Evolutionary conservation across 2,888 invertebrate genomes (phyloP).

Genomic region (Bursaphelenchus okinawaensis): DNA sequence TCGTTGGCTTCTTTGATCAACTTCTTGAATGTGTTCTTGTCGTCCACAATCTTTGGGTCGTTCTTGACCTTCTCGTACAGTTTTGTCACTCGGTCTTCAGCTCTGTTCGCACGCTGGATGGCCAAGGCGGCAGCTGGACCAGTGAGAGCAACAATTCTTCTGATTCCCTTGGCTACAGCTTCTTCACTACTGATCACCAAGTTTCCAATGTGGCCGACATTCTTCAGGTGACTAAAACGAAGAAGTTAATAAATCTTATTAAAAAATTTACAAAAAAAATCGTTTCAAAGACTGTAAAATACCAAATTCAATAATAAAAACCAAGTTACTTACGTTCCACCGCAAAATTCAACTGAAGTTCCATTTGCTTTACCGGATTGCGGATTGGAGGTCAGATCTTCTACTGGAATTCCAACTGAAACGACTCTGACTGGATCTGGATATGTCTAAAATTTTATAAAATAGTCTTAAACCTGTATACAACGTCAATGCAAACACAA

Average conservation of each 20-base stretch:
- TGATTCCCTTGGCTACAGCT: conserved; percentile 95
- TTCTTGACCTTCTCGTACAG: conserved; percentile 33
- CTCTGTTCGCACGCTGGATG: conserved; percentile 43
- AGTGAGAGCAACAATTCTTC: conserved; percentile 91
- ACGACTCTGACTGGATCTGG: conserved; percentile 85
- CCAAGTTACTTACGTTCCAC: conserved; percentile 73
- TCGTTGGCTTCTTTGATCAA: conserved; percentile 68
- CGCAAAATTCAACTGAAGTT: conserved; percentile 97
- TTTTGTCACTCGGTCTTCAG: conserved; percentile 36
- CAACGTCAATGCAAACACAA: no score
- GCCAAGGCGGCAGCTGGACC: conserved; percentile 63
- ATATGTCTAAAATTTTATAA: conserved; percentile 67
- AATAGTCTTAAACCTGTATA: background rate
- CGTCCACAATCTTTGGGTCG: conserved; percentile 31
- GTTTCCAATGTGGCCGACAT: conserved; percentile 78
- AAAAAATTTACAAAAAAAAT: no score
- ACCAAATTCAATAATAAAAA: background rate
- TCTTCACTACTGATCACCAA: conserved; percentile 95
- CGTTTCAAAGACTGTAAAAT: background rate
- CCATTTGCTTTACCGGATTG: conserved; percentile 71
- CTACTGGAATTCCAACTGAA: conserved; percentile 85
- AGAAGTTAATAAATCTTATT: no score
- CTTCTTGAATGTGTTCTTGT: conserved; percentile 59
- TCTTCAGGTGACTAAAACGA: conserved; percentile 47
- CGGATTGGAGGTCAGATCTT: conserved; percentile 79